Conservation (phyloP, 2,888 invertebrate species). For the Acrobeloides nanus region DNA sequence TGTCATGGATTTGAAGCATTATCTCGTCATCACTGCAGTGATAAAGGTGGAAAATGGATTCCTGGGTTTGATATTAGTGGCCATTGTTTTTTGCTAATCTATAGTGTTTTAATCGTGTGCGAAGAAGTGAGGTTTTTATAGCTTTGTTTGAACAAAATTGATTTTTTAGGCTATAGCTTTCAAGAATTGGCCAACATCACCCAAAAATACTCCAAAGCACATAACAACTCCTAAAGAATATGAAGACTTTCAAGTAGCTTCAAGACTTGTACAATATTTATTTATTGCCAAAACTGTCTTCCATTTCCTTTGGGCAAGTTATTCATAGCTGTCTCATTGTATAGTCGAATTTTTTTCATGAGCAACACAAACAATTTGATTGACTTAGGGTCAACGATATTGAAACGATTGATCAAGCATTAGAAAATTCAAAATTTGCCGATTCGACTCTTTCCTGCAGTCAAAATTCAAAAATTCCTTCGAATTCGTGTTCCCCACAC, state of each 20-base stretch:
- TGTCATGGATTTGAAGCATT: constrained; percentile 34
- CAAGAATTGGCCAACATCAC: constrained; percentile 40
- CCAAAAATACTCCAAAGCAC: constrained; percentile 6
- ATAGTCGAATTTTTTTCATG: not conserved
- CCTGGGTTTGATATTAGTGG: constrained; percentile 91
- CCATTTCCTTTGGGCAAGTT: constrained; percentile 38
- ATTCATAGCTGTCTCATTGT: not conserved
- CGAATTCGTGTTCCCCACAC: too few species aligned
- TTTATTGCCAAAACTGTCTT: constrained; percentile 40
- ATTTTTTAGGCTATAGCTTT: constrained; percentile 39
- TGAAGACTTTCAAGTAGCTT: too few species aligned
- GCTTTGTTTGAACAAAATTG: too few species aligned
- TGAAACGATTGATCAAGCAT: too few species aligned
- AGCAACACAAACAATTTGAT: too few species aligned
- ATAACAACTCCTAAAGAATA: too few species aligned
- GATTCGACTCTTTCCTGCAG: too few species aligned
- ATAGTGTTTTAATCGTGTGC: constrained; percentile 79
- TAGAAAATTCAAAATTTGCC: too few species aligned
- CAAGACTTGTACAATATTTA: constrained; percentile 19
- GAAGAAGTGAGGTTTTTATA: constrained; percentile 69
- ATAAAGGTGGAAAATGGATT: constrained; percentile 73
- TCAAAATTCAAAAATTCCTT: too few species aligned
- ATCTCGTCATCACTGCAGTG: constrained; percentile 61
- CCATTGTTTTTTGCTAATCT: constrained; percentile 87
- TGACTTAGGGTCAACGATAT: too few species aligned